Percentiles rank a stretch among this genome's conserved stretches.
phyloP scores from a whole-genome alignment of 2,797 vertebrate species.

The Periparus ater region DNA sequence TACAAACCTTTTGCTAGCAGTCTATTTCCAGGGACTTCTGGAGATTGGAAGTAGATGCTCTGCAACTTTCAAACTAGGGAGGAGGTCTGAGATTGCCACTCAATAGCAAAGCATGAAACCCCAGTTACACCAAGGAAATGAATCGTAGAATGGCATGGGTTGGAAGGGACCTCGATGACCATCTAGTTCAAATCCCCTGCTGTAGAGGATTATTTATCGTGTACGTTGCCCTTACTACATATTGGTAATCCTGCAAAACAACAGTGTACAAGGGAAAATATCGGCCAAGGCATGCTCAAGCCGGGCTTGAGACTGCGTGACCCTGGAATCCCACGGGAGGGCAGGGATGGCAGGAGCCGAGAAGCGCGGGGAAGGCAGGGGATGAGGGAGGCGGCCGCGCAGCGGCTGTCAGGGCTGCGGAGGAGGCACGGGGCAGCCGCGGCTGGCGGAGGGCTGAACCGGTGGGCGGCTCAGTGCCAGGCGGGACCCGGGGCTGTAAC shows the following conservation, averaged over 20 bases:
- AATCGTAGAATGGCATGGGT: fast-evolving
- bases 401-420: neutral
- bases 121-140: neutral
- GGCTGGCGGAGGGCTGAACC: too few relatives aligned
- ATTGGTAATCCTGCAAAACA: neutral
- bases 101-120: neutral
- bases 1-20: neutral
- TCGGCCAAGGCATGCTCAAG: neutral
- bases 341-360: neutral
- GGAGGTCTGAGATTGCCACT: neutral
- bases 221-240: neutral
- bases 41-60: neutral
- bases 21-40: neutral
- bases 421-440: neutral
- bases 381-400: neutral
- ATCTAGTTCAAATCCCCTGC: neutral
- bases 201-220: neutral
- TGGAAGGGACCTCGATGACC: neutral
- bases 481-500: neutral
- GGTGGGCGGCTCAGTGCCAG: neutral
- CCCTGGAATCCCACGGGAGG: neutral
- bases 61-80: neutral
- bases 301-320: neutral
- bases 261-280: neutral
- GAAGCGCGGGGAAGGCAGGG: neutral